These are phyloP conservation scores for Drosophila azteca DNA, from an alignment of 1,140 invertebrate species.

Conservation along the genomic window DNA sequence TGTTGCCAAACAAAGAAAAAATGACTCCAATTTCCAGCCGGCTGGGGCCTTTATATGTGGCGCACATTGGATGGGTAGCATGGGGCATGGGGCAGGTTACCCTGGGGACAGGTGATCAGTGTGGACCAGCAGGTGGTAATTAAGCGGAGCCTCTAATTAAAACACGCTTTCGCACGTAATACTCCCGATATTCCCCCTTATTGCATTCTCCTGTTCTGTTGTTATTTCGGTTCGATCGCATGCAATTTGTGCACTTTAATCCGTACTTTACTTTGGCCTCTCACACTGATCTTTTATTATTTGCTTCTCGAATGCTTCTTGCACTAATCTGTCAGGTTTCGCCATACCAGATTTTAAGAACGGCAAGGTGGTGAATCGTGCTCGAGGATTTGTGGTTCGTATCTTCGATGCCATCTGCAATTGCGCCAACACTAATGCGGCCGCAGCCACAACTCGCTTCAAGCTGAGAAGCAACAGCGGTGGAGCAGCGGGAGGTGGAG, in stretches of 20 bases:
- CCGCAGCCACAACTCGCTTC: slow-evolving; percentile 82
- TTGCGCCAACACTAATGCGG: slow-evolving; percentile 86
- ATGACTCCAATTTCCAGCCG: slow-evolving; percentile 1
- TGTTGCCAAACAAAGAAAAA: background rate
- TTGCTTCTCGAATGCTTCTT: slow-evolving; percentile 27
- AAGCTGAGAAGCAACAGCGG: slow-evolving; percentile 71
- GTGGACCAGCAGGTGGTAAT: slow-evolving; percentile 20
- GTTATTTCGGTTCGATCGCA: slow-evolving; percentile 41
- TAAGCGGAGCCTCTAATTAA: slow-evolving; percentile 36
- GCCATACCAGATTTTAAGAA: slow-evolving; percentile 84
- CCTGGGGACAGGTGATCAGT: no score
- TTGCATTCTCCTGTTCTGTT: slow-evolving; percentile 8
- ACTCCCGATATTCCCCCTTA: background rate
- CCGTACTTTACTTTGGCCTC: slow-evolving; percentile 29
- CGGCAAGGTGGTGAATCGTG: slow-evolving; percentile 85
- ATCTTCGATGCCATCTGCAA: slow-evolving; percentile 87
- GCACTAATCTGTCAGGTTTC: slow-evolving; percentile 79
- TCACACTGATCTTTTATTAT: slow-evolving; percentile 59
- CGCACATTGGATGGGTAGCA: no score
- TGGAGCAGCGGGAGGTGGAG: slow-evolving; percentile 27
- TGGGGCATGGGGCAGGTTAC: no score
- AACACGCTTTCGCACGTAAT: background rate
- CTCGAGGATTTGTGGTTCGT: slow-evolving; percentile 85
- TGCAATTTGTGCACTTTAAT: slow-evolving; percentile 49
- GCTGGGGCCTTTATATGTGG: slow-evolving; percentile 38